Evolutionary conservation across 2,888 invertebrate genomes (phyloP).

Genomic region (Lamproptera curius): DNA sequence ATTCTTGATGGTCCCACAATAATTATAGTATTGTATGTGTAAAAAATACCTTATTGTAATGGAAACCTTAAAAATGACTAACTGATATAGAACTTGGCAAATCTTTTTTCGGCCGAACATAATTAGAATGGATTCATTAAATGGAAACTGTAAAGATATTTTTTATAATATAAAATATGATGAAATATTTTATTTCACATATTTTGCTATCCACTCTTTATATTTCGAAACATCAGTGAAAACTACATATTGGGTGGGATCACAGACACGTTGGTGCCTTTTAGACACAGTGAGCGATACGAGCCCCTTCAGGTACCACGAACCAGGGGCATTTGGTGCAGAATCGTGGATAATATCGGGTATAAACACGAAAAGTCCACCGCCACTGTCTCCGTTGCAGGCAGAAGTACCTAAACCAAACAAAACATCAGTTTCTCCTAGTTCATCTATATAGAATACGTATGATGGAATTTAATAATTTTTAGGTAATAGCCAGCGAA

Average conservation of each 20-base stretch:
- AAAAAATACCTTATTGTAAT: neutral
- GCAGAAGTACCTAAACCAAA: slow-evolving; percentile 59
- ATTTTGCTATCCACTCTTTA: slow-evolving; percentile 35
- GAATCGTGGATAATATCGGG: slow-evolving; percentile 32
- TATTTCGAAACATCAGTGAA: slow-evolving; percentile 58
- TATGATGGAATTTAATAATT: too few species aligned
- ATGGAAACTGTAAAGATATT: too few species aligned
- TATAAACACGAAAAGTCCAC: slow-evolving; percentile 55
- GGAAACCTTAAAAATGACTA: neutral
- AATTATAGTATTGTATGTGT: neutral
- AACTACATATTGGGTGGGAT: slow-evolving; percentile 55
- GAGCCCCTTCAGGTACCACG: slow-evolving; percentile 43
- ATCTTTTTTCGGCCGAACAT: neutral
- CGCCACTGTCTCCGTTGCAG: slow-evolving; percentile 73
- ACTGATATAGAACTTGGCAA: neutral
- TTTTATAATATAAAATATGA: neutral
- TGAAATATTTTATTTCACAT: neutral
- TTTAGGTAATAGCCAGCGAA: too few species aligned
- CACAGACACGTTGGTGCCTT: slow-evolving; percentile 44
- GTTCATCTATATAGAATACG: too few species aligned
- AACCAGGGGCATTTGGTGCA: slow-evolving; percentile 29
- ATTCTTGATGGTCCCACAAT: too few species aligned
- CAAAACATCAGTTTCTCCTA: too few species aligned
- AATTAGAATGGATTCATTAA: too few species aligned
- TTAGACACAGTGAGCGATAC: slow-evolving; percentile 39